Evolutionary conservation across 2,113 vertebrate genomes (phyloP).

Genomic region (Rhegmatorhina hoffmannsi): DNA sequence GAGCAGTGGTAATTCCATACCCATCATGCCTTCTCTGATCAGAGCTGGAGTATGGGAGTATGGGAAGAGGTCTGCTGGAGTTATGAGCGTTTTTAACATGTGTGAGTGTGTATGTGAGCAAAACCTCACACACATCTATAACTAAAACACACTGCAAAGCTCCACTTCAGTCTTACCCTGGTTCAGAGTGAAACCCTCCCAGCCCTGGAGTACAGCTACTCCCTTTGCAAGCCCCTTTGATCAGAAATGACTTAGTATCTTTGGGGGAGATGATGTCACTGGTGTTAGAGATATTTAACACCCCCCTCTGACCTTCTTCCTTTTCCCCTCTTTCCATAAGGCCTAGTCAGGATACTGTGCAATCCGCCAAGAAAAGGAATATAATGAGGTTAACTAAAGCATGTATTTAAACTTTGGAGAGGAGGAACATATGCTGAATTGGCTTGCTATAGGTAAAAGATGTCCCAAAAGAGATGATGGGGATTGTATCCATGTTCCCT

Average conservation of each 20-base stretch:
- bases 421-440: not conserved
- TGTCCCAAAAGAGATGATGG: not conserved
- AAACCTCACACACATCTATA: not conserved
- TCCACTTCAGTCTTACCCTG: not conserved
- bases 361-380: not conserved
- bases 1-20: not conserved
- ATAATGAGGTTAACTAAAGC: not conserved
- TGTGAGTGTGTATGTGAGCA: not conserved
- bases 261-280: not conserved
- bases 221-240: not conserved
- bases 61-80: not conserved
- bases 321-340: not conserved
- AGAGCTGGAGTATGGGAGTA: not conserved
- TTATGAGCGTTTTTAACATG: rapidly evolving
- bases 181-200: not conserved
- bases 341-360: not conserved
- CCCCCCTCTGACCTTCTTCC: not conserved
- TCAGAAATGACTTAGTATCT: not conserved
- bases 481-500: not conserved
- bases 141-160: not conserved
- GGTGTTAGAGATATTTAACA: not conserved
- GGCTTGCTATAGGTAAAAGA: not conserved
- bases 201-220: not conserved
- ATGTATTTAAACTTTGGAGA: conserved; percentile 32
- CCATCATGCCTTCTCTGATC: not conserved